Conservation (phyloP, 2,888 invertebrate species). For the Lithophane socia region DNA sequence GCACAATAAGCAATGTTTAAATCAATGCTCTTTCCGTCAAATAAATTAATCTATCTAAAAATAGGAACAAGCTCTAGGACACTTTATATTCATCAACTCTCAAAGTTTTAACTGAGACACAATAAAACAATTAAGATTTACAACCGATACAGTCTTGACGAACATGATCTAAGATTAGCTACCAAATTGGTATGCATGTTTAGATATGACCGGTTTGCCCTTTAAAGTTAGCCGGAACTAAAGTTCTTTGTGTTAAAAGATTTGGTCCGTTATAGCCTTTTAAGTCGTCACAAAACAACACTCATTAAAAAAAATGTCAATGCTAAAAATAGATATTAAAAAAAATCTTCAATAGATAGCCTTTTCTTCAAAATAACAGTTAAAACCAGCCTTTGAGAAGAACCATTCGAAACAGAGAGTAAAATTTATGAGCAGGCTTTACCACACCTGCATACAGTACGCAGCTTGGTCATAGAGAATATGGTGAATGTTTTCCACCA, state of each 20-base stretch:
- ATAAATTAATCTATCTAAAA: background rate
- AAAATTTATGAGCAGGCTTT: background rate
- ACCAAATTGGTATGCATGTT: constrained; percentile 54
- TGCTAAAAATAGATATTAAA: background rate
- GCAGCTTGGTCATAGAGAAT: no score
- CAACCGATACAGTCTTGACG: constrained; percentile 31
- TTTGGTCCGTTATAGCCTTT: constrained; percentile 4
- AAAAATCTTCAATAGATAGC: background rate
- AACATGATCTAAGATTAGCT: constrained; percentile 48
- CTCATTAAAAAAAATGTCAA: background rate
- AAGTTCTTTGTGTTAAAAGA: constrained; percentile 23
- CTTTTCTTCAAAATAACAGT: background rate
- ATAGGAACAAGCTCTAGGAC: background rate
- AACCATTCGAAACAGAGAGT: background rate
- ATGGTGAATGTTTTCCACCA: background rate
- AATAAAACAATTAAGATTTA: constrained; percentile 45
- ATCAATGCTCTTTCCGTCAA: background rate
- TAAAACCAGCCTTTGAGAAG: background rate
- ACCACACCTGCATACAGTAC: background rate
- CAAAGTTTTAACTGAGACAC: background rate
- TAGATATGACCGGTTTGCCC: constrained; percentile 44
- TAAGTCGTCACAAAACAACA: background rate
- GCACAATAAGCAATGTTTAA: background rate
- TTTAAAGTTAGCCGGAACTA: constrained; percentile 49
- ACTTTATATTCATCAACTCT: constrained; percentile 26